Evolutionary conservation across 2,797 vertebrate genomes (phyloP), one percentile per base, ranked within the genome.

Genomic region (Typhlichthys eigenmanni): DNA sequence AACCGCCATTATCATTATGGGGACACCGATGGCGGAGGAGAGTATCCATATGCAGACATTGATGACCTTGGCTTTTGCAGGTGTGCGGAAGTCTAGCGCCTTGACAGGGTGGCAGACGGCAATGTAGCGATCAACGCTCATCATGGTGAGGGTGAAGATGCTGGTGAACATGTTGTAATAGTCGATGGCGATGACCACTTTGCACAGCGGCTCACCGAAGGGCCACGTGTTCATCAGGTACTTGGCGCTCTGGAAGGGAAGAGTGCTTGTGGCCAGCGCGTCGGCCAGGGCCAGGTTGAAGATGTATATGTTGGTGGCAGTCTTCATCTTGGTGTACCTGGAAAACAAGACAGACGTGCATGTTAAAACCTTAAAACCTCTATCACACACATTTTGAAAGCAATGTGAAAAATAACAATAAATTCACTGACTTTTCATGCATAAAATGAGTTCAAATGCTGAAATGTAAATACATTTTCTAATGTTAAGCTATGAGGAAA

Each of bases 141-240:
- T 99, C 96, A 98, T 98, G 66, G 97, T 99, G 77, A 99, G 94
- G 0, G 96, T 99, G 83, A 99, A 96, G 91, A 96, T 99, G 82
- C 97, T 98, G 76, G 96, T 98, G 89, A 99, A 98, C 97, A 99
- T 99, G 79, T 99, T 98, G 90, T 99, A 99, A 91, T 99, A 98
- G 90, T 98, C 97, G 0, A 98, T 98, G 84, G 94, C 96, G 3
- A 98, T 94, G 64, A 98, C 92, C 0, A 91, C 77, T 81, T 99
- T 99, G 81, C 97, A 99, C 80, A 98, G 79, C 53, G 93, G 85
- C 79, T 97, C 89, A 2, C 97, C 97, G 0, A 99, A 99, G 0
- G 97, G 96, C 97, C 97, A 99, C 0, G 95, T 97, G 63, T 89
- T 90, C 97, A 99, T 95, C 81, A 99, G 89, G 84, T 96, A 97